Percentiles rank a stretch among this genome's conserved stretches.
phyloP scores from a whole-genome alignment of 2,797 vertebrate genomes.

The Alauda arvensis region DNA sequence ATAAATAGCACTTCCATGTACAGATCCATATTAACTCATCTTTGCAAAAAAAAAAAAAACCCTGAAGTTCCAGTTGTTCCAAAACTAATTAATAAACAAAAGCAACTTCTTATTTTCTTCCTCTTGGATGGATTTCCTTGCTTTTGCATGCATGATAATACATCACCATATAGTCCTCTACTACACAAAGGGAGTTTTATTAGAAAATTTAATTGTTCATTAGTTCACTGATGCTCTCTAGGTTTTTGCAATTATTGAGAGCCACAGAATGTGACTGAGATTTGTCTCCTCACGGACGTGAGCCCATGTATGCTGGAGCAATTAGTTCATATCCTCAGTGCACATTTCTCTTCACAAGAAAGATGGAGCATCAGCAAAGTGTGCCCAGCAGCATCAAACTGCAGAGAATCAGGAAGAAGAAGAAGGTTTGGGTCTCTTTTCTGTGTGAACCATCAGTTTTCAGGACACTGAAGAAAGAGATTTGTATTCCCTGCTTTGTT shows the following conservation, averaged over 20 bases:
- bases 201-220: not conserved
- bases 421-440: not conserved
- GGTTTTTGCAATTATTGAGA: not conserved
- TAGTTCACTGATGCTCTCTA: not conserved
- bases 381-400: not conserved
- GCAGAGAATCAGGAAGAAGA: not conserved
- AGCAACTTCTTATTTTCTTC: not conserved
- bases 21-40: fast-evolving
- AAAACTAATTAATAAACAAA: not conserved
- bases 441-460: not conserved
- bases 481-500: not conserved
- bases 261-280: not conserved
- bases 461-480: not conserved
- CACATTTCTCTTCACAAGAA: not conserved
- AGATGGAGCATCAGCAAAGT: not conserved
- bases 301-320: not conserved
- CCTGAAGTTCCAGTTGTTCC: not conserved
- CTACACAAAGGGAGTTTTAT: not conserved
- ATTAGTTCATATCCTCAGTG: not conserved
- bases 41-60: not conserved
- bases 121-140: not conserved
- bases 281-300: not conserved
- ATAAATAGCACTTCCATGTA: not conserved
- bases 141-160: not conserved
- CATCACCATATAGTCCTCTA: not conserved